Percentiles rank a stretch among this genome's conserved stretches.
Evolutionary conservation across 2,888 invertebrate genomes (phyloP).

Genomic region (Empis livida): DNA sequence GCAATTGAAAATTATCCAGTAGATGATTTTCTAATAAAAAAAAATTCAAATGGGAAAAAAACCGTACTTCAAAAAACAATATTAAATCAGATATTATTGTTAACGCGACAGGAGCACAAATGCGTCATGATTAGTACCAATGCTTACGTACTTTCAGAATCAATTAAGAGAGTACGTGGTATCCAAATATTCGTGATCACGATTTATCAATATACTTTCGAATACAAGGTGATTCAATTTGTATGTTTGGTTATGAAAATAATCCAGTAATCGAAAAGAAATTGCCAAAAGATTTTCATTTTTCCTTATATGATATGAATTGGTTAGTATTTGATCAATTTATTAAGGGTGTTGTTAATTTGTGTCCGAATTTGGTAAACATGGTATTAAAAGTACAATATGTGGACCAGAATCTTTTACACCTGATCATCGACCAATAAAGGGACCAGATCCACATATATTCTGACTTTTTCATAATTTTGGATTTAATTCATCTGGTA

Average conservation of each 20-base stretch:
- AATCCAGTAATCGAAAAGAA: slow-evolving; percentile 72
- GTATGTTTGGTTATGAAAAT: slow-evolving; percentile 76
- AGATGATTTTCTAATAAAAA: slow-evolving; percentile 52
- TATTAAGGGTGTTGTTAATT: slow-evolving; percentile 52
- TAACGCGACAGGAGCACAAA: slow-evolving; percentile 62
- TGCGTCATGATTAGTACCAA: slow-evolving; percentile 66
- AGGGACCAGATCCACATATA: slow-evolving; percentile 60
- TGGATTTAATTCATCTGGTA: slow-evolving; percentile 83
- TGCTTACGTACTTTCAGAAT: slow-evolving; percentile 77
- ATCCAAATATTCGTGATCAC: slow-evolving; percentile 78
- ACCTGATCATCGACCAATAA: slow-evolving; percentile 76
- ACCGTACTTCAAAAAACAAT: slow-evolving; percentile 56
- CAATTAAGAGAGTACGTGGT: slow-evolving; percentile 59
- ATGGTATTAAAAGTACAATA: slow-evolving; percentile 73
- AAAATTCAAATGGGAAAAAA: slow-evolving; percentile 41
- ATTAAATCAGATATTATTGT: slow-evolving; percentile 68
- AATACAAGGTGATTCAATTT: slow-evolving; percentile 69
- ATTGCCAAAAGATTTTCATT: slow-evolving; percentile 64
- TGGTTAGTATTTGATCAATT: slow-evolving; percentile 74
- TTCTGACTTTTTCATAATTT: slow-evolving; percentile 70
- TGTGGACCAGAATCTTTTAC: slow-evolving; percentile 90
- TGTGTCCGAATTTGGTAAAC: slow-evolving; percentile 62
- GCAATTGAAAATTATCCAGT: slow-evolving; percentile 66
- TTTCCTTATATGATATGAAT: slow-evolving; percentile 75
- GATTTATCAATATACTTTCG: slow-evolving; percentile 72